phyloP scores from a whole-genome alignment of 2,888 invertebrate species.

The Fabriciana adippe region DNA sequence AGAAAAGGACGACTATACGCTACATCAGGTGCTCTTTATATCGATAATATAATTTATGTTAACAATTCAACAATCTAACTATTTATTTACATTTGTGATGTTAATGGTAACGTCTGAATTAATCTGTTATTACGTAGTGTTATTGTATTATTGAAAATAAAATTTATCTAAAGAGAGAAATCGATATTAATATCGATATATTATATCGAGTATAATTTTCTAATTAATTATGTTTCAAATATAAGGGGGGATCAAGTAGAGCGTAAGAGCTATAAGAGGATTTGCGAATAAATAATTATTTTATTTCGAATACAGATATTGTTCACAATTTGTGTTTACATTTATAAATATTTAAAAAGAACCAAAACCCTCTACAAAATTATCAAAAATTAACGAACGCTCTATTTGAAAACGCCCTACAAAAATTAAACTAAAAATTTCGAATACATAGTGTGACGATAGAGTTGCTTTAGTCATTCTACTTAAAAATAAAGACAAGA shows the following conservation, averaged over 20 bases:
- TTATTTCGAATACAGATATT: not conserved
- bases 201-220: constrained; percentile 1
- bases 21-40: constrained; percentile 8
- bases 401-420: too few species aligned
- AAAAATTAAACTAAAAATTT: too few species aligned
- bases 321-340: too few species aligned
- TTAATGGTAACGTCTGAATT: constrained; percentile 60
- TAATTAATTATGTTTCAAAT: constrained; percentile 17
- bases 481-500: constrained; percentile 22
- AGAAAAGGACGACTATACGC: constrained; percentile 4
- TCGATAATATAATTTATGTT: constrained; percentile 40
- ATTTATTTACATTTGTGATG: constrained; percentile 71
- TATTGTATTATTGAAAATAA: constrained; percentile 9
- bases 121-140: constrained; percentile 5
- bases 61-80: constrained; percentile 69
- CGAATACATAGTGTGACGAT: too few species aligned
- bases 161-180: constrained; percentile 23
- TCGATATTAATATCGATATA: constrained; percentile 3
- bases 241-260: not conserved
- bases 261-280: constrained; percentile 8
- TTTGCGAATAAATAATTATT: constrained; percentile 14
- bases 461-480: too few species aligned
- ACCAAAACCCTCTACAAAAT: too few species aligned
- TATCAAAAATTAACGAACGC: too few species aligned
- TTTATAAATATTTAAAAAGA: too few species aligned